Conservation (phyloP, 1,140 invertebrate species). For the Thalassaphorura encarpata region DNA sequence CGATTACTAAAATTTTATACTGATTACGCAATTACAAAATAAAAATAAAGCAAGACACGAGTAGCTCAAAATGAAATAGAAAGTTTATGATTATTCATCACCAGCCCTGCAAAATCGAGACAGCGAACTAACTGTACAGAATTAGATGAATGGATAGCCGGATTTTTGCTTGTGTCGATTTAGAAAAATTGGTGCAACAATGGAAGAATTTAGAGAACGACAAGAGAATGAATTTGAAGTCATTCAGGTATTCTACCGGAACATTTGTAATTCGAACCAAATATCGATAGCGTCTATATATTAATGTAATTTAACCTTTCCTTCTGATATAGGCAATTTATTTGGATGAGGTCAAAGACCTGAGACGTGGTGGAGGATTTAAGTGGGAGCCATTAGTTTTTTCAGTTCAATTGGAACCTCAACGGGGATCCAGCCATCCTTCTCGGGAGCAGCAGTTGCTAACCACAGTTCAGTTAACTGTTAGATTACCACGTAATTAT, state of each 20-base stretch:
- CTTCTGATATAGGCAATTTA: slow-evolving; percentile 26
- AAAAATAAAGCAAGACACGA: no score
- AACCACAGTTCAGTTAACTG: slow-evolving; percentile 8
- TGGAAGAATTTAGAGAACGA: background rate
- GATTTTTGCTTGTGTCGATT: no score
- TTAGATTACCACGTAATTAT: slow-evolving; percentile 21
- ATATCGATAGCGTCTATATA: background rate
- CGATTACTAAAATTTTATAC: no score
- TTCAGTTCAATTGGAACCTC: slow-evolving; percentile 17
- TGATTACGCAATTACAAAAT: no score
- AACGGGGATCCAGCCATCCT: slow-evolving; percentile 16
- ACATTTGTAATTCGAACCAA: no score
- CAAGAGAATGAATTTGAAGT: slow-evolving; percentile 26
- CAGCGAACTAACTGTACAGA: no score
- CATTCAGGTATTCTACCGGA: slow-evolving; percentile 27
- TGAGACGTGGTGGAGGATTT: background rate
- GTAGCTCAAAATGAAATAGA: no score
- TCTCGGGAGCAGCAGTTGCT: background rate
- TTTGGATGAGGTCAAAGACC: slow-evolving; percentile 20
- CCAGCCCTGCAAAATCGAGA: no score
- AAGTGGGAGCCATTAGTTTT: slow-evolving; percentile 2
- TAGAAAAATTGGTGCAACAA: no score
- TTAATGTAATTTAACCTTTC: background rate
- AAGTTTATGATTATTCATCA: no score
- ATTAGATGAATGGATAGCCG: no score